A percentile compares a stretch with the other conserved stretches of the same genome.
Evolutionary conservation across 2,113 vertebrate species (phyloP).

Genomic region (Phylloscopus trochilus): DNA sequence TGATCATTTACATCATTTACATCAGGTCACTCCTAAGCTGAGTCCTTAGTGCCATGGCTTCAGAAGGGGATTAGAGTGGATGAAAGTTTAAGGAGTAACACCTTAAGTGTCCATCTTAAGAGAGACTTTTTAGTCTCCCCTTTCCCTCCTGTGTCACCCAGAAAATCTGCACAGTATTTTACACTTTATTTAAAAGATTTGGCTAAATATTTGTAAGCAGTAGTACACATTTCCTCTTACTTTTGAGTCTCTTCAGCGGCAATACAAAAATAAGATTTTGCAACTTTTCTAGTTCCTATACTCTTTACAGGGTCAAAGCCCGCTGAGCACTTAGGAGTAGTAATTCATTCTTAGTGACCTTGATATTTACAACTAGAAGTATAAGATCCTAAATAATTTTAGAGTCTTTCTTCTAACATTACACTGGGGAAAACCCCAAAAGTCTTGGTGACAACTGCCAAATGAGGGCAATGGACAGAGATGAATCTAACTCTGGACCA

Average conservation of each 20-base stretch:
- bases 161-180: neutral
- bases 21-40: neutral
- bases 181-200: neutral
- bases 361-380: constrained; percentile 23
- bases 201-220: neutral
- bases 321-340: neutral
- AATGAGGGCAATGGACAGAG: neutral
- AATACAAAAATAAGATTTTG: neutral
- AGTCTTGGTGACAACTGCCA: accelerated
- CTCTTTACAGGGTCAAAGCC: neutral
- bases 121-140: neutral
- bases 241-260: neutral
- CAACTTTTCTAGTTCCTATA: neutral
- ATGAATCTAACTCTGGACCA: neutral
- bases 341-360: constrained; percentile 18
- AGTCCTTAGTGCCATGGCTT: neutral
- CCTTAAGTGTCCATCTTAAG: neutral
- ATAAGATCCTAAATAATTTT: constrained; percentile 35
- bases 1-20: neutral
- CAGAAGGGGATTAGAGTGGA: neutral
- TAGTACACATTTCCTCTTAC: neutral
- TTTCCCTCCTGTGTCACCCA: neutral
- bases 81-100: neutral
- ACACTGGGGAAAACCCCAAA: neutral
- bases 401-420: neutral